These are phyloP conservation scores for Odontomyia ornata DNA, from an alignment of 2,888 invertebrate species.

Conservation along the genomic window DNA sequence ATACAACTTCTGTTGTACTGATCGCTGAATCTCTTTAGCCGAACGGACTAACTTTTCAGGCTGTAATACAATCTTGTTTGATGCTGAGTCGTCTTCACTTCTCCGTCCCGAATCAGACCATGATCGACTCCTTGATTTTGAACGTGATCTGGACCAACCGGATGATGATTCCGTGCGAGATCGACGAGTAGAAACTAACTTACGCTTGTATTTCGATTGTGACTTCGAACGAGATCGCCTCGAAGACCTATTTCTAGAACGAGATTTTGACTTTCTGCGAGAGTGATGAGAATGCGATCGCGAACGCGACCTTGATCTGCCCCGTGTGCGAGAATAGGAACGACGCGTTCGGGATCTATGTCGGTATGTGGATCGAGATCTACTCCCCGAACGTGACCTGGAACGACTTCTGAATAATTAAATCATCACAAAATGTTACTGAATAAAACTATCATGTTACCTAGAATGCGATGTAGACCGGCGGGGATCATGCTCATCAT, in stretches of 20 bases:
- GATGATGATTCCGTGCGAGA: conserved; percentile 58
- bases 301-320: conserved; percentile 48
- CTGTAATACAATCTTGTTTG: conserved; percentile 53
- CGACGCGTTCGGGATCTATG: conserved; percentile 45
- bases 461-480: conserved; percentile 55
- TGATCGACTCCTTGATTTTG: conserved; percentile 56
- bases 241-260: conserved; percentile 46
- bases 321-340: conserved; percentile 33
- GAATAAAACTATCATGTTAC: conserved; percentile 44
- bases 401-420: conserved; percentile 52
- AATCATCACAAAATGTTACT: background rate
- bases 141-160: conserved; percentile 55
- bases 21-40: conserved; percentile 60
- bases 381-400: conserved; percentile 51
- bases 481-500: conserved; percentile 56
- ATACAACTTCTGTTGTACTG: conserved; percentile 59
- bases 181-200: conserved; percentile 60
- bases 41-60: conserved; percentile 59
- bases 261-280: conserved; percentile 45
- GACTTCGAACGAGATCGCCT: conserved; percentile 54
- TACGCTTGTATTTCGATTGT: conserved; percentile 54
- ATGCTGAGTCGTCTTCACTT: background rate
- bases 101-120: conserved; percentile 29
- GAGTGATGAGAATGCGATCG: conserved; percentile 53
- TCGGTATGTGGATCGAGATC: conserved; percentile 50